phyloP scores from a whole-genome alignment of 2,113 vertebrate species.

The Epinephelus lanceolatus region DNA sequence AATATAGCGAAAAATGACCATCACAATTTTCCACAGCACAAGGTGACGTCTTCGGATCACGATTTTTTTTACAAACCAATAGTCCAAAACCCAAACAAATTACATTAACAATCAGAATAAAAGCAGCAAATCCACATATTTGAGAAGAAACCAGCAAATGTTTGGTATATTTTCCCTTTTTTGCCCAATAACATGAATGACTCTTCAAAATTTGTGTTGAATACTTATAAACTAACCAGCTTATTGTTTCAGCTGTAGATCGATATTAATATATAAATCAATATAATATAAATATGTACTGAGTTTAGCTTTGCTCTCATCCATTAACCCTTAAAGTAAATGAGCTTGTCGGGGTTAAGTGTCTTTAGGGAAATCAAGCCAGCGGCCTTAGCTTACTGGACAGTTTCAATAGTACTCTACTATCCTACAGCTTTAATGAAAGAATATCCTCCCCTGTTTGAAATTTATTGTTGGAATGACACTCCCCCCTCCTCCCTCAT shows the following conservation, averaged over 20 bases:
- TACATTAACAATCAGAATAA: no score
- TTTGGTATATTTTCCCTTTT: neutral
- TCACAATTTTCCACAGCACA: neutral
- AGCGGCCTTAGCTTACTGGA: neutral
- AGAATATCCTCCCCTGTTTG: conserved; percentile 7
- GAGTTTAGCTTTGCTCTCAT: neutral
- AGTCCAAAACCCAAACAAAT: no score
- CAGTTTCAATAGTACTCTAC: neutral
- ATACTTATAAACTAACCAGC: neutral
- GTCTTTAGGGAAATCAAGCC: conserved; percentile 34
- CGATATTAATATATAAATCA: no score
- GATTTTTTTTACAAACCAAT: neutral
- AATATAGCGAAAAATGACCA: neutral
- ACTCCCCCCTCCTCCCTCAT: conserved; percentile 8
- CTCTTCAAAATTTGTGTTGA: no score
- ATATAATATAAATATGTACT: no score
- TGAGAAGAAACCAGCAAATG: neutral
- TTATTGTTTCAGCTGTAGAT: neutral
- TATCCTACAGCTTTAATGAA: neutral
- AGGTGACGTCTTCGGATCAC: no score
- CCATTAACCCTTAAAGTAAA: neutral
- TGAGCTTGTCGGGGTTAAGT: neutral
- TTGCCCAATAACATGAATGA: no score
- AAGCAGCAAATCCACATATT: neutral
- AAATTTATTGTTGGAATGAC: conserved; percentile 46